Evolutionary conservation across 2,113 vertebrate species (phyloP).

Genomic region (Panthera tigris): DNA sequence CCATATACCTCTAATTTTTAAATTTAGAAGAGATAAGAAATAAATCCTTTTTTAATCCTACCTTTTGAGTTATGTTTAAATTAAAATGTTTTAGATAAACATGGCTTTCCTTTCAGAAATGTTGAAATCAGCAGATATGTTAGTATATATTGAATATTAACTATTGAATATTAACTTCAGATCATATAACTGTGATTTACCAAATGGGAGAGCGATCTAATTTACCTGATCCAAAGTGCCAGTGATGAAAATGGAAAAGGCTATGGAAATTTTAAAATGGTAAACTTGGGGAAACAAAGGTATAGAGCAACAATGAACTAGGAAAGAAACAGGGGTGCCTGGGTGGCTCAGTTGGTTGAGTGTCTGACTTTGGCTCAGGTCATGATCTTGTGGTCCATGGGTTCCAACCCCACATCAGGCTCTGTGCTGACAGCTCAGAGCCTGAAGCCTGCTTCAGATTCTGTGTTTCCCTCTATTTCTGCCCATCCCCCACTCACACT

Average conservation of each 20-base stretch:
- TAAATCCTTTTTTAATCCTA: not conserved
- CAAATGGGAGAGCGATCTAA: not conserved
- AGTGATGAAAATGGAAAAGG: not conserved
- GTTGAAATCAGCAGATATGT: not conserved
- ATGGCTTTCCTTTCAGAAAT: not conserved
- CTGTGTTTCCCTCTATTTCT: too few species aligned
- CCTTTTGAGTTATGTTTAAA: not conserved
- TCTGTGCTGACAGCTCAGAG: too few species aligned
- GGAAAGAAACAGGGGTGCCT: not conserved
- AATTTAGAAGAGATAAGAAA: not conserved
- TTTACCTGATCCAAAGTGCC: not conserved
- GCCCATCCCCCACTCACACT: too few species aligned
- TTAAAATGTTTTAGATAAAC: not conserved
- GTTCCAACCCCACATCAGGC: too few species aligned
- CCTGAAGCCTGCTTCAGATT: too few species aligned
- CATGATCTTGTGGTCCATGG: too few species aligned
- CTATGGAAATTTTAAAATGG: not conserved
- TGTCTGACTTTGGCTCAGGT: too few species aligned
- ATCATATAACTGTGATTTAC: not conserved
- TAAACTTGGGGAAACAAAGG: conserved; percentile 7
- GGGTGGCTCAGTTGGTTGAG: too few species aligned
- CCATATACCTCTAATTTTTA: not conserved
- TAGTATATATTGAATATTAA: not conserved
- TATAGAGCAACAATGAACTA: not conserved
- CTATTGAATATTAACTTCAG: not conserved